phyloP scores from a whole-genome alignment of 64 coral and sea anemone species.

The Acropora tenuis region DNA sequence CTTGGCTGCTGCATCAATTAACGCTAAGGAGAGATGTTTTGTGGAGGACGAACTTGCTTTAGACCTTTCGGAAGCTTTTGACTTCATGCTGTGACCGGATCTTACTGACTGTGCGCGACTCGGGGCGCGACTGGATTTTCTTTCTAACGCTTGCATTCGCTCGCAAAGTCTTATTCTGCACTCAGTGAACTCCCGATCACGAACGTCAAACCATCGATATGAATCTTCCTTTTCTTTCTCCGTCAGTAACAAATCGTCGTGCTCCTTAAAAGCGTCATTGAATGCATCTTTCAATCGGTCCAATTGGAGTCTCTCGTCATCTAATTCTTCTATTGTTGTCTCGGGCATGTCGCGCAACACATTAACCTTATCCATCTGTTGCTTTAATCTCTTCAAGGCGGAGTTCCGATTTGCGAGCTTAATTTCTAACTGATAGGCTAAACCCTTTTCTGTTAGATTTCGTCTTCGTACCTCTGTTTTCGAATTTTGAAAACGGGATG shows the following conservation, averaged over 20 bases:
- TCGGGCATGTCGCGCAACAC: background rate
- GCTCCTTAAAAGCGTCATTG: background rate
- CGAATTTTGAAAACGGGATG: background rate
- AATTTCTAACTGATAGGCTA: background rate
- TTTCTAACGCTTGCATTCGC: no score
- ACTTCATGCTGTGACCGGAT: no score
- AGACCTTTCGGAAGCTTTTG: no score
- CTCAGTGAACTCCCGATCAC: background rate
- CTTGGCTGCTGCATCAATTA: conserved; percentile 24
- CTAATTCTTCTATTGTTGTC: conserved; percentile 9
- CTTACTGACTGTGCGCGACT: no score
- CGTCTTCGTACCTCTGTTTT: background rate
- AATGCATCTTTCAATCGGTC: conserved; percentile 21
- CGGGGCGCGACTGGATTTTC: no score
- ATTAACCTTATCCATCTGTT: conserved; percentile 12
- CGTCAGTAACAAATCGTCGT: background rate
- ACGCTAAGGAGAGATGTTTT: conserved; percentile 2
- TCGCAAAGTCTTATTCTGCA: conserved; percentile 30
- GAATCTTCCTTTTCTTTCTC: background rate
- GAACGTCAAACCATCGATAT: conserved; percentile 7
- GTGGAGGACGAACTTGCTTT: background rate
- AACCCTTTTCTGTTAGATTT: conserved; percentile 13
- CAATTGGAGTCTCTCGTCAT: background rate
- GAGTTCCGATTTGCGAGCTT: background rate
- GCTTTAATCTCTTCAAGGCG: background rate